phyloP scores from a whole-genome alignment of 2,113 vertebrate genomes.

The Ammospiza caudacuta region DNA sequence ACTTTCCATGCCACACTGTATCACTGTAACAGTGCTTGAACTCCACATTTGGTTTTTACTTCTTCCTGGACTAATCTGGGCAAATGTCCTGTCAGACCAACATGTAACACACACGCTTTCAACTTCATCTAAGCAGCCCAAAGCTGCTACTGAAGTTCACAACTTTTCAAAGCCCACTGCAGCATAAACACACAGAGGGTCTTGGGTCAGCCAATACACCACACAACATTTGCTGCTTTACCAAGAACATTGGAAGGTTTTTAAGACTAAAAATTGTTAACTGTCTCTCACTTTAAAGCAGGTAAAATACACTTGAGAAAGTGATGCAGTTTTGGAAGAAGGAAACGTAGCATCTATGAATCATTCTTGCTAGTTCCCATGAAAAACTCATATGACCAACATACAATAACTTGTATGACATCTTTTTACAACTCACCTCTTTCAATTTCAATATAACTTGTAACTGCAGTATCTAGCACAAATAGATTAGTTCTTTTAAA shows the following conservation, averaged over 20 bases:
- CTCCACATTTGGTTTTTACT: not conserved
- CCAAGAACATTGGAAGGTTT: not conserved
- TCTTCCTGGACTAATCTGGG: not conserved
- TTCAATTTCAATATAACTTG: not conserved
- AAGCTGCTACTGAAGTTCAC: not conserved
- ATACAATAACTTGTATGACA: too few species aligned
- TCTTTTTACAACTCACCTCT: not conserved
- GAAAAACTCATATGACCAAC: not conserved
- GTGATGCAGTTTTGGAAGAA: not conserved
- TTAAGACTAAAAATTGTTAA: slow-evolving; percentile 21
- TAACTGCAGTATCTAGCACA: slow-evolving; percentile 7
- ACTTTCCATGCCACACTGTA: not conserved
- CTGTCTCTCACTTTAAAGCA: not conserved
- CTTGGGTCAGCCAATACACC: not conserved
- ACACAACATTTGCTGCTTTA: not conserved
- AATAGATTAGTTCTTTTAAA: not conserved
- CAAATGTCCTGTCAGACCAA: not conserved
- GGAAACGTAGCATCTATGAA: not conserved
- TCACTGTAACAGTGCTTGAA: not conserved
- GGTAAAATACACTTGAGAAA: slow-evolving; percentile 24
- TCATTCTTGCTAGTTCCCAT: not conserved
- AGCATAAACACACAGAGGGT: not conserved
- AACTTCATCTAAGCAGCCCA: not conserved
- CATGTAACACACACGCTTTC: not conserved
- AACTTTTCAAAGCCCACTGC: not conserved